Evolutionary conservation across 2,888 invertebrate species (phyloP), one percentile per base, ranked within the genome.

Genomic region (Drosophila macrospina): DNA sequence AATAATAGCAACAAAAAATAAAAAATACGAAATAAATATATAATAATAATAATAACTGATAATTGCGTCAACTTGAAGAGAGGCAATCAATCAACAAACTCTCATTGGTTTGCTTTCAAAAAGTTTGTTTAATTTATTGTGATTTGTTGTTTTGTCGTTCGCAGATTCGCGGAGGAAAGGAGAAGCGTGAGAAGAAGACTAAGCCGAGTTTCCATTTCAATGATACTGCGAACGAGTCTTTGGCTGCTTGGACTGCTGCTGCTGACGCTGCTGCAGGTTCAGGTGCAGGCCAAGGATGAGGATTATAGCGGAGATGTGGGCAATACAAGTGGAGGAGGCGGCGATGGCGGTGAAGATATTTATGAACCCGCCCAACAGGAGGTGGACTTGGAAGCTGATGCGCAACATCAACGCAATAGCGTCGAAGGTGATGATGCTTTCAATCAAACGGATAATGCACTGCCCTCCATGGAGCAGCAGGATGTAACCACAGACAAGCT

Each of bases 331-430:
- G 45, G 32, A 4, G 34, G 4, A 1, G 20, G 4, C 7, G 55
- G 34, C 2, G 42, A 54, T 8, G 47, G 13, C 47, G 44, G 13
- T 47, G 89, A 78, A 6, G 87, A 90, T 11, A 76, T 90, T 52
- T 86, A 82, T 45, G 91, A 88, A n/a, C 70, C 88, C 1, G 73
- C 74, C 2, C 76, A 82, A 24, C 61, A 89, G 37, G 89, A 90
- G 26, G 75, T 69, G 45, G 81, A 84, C 26, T 65, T 83, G 7
- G 88, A 88, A 15, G 60, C 48, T 1, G 82, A 84, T 13, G 52
- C 4, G 39, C 39, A 20, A 5, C 16, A 47, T 5, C 77, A 80
- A 5, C 78, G 70, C 2, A 88, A 81, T 44, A 84, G 66, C 50
- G 37, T 86, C 1, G 76, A 87, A 36, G 69, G 66, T n/a, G 68